Base-by-base conservation (phyloP, 1,140 invertebrate genomes). In the Sinella curviseta region DNA sequence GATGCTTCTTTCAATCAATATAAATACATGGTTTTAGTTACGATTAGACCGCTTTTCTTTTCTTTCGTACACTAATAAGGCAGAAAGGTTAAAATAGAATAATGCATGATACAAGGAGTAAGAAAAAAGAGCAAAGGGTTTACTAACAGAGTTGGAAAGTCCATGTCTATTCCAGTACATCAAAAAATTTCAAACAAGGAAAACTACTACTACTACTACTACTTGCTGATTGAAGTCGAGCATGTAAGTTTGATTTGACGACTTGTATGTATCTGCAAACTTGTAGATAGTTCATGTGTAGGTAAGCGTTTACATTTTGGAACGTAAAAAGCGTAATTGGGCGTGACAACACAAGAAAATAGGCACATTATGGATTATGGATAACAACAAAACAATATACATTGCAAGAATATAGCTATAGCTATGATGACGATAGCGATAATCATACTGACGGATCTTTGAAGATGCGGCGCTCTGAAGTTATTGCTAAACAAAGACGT, bases 1-100 rank as follows among this genome's bases (percentile, higher is more conserved):
- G 57, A 60, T 60, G 57, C 57, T 60, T 16, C 57, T 60, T 60
- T 60, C 57, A 60, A 60, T 60, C 57, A 60, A 60, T 60, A 60
- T 14, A 60, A 60, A 60, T 60, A 26, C 24, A 48, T 48, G 39
- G 39, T 20, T 8, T 8, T 48, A 48, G 8, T 48, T 48, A 48
- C 8, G 20, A 48, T 8, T 12, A 48, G 39, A 12, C 8, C 39
- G 8, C 20, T 48, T 48, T 12, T 48, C 8, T 48, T 8, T 48
- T 48, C 39, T 20, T 20, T 20, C 8, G 20, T 48, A 48, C 20
- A 48, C 39, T 48, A 12, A 8, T 48, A 20, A 48, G 39, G 8
- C 39, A 8, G 20, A 48, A 48, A 48, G 39, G 39, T 48, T 48
- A 48, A 48, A 48, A 48, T 48, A 48, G 39, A 48, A 48, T 48